phyloP scores from a whole-genome alignment of 2,888 invertebrate genomes.

The Strigamia maritima region DNA sequence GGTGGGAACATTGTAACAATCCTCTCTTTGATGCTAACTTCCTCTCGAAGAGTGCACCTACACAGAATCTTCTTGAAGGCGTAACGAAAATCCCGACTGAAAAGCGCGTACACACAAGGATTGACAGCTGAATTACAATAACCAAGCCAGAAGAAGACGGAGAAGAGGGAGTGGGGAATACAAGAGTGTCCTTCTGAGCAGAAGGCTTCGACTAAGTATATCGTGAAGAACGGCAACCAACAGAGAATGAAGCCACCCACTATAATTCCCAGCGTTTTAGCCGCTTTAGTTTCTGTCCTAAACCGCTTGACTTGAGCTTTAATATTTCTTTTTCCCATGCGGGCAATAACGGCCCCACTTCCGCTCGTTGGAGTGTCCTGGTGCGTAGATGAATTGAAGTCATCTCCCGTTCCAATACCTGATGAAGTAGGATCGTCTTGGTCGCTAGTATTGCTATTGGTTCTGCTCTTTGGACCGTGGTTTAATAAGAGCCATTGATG shows the following conservation, averaged over 20 bases:
- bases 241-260: slow-evolving; percentile 65
- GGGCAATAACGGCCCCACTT: slow-evolving; percentile 48
- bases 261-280: slow-evolving; percentile 64
- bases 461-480: slow-evolving; percentile 29
- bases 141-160: slow-evolving; percentile 93
- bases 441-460: slow-evolving; percentile 30
- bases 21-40: slow-evolving; percentile 41
- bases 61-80: slow-evolving; percentile 91
- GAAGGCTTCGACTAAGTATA: slow-evolving; percentile 46
- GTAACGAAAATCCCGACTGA: slow-evolving; percentile 90
- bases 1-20: slow-evolving; percentile 42
- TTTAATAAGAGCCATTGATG: slow-evolving; percentile 38
- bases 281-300: slow-evolving; percentile 63
- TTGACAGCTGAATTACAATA: slow-evolving; percentile 96
- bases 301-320: slow-evolving; percentile 79
- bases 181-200: slow-evolving; percentile 55
- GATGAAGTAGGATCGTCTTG: slow-evolving; percentile 38
- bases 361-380: slow-evolving; percentile 42
- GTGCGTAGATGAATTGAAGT: slow-evolving; percentile 11
- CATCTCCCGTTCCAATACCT: slow-evolving; percentile 16
- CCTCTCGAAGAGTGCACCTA: slow-evolving; percentile 57
- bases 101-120: slow-evolving; percentile 89
- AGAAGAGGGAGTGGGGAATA: slow-evolving; percentile 79
- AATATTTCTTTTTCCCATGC: slow-evolving; percentile 84
- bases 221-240: slow-evolving; percentile 68